Evolutionary conservation across 2,113 vertebrate genomes (phyloP).

Genomic region (Peucedramus taeniatus): DNA sequence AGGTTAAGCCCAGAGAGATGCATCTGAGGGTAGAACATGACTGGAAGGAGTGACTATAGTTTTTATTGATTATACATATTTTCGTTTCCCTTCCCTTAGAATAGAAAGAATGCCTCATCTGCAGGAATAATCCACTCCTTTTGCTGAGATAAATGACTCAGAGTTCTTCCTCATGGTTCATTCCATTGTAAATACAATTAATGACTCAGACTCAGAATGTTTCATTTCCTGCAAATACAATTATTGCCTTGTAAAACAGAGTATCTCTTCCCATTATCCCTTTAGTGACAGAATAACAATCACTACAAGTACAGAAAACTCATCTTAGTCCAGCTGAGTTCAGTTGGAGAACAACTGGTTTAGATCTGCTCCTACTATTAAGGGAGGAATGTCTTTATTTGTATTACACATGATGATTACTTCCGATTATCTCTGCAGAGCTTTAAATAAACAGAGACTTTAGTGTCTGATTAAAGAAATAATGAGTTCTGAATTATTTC

Average conservation of each 20-base stretch:
- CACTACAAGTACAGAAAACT: neutral
- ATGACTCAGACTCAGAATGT: neutral
- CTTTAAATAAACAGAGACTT: constrained; percentile 50
- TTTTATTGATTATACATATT: neutral
- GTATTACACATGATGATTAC: constrained; percentile 33
- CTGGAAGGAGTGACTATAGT: neutral
- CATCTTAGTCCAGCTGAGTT: constrained; percentile 15
- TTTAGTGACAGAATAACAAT: constrained; percentile 26
- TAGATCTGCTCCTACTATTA: constrained; percentile 20
- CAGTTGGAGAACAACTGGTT: constrained; percentile 39
- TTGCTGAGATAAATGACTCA: constrained; percentile 37
- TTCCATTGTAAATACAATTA: constrained; percentile 56
- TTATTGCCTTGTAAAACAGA: constrained; percentile 66
- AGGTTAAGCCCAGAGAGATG: neutral
- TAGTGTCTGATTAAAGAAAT: constrained; percentile 37
- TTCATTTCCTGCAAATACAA: constrained; percentile 53
- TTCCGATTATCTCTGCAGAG: constrained; percentile 35
- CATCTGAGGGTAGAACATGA: neutral
- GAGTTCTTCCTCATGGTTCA: constrained; percentile 18
- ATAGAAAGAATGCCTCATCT: constrained; percentile 35
- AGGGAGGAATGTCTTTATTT: constrained; percentile 50
- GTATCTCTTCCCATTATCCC: constrained; percentile 39
- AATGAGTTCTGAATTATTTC: constrained; percentile 36
- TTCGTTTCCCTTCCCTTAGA: neutral
- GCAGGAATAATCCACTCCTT: constrained; percentile 30